Conservation (phyloP, 64 coral and sea anemone genomes). For the Stichodactyla helianthus region DNA sequence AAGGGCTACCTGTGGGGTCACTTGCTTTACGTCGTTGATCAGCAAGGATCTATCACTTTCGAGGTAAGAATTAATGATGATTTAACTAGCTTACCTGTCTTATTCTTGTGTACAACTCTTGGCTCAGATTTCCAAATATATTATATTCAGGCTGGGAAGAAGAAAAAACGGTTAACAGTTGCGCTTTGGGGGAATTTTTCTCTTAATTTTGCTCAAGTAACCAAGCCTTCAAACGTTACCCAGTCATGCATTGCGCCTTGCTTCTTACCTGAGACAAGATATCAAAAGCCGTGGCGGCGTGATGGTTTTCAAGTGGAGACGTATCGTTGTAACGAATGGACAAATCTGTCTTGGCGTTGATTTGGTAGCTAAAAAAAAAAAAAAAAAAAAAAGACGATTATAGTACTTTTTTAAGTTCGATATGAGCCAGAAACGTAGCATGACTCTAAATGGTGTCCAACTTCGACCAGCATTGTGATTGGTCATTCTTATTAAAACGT, state of each 20-base stretch:
- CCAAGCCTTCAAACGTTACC: not conserved
- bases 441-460: too few species aligned
- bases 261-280: conserved; percentile 52
- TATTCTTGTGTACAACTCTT: conserved; percentile 63
- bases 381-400: not conserved
- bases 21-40: too few species aligned
- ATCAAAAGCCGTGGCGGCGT: conserved; percentile 72
- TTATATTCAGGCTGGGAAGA: conserved; percentile 63
- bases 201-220: not conserved
- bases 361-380: conserved; percentile 51
- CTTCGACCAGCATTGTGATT: too few species aligned
- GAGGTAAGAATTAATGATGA: too few species aligned
- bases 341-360: conserved; percentile 75
- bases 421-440: too few species aligned
- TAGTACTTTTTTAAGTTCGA: not conserved
- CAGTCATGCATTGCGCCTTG: not conserved
- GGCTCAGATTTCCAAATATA: conserved; percentile 64
- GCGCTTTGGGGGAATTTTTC: not conserved
- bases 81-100: conserved; percentile 41
- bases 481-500: too few species aligned
- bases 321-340: conserved; percentile 84
- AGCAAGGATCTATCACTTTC: too few species aligned
- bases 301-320: conserved; percentile 86
- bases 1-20: too few species aligned
- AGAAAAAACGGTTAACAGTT: not conserved